phyloP scores from a whole-genome alignment of 2,113 vertebrate genomes.

The Collichthys lucidus region DNA sequence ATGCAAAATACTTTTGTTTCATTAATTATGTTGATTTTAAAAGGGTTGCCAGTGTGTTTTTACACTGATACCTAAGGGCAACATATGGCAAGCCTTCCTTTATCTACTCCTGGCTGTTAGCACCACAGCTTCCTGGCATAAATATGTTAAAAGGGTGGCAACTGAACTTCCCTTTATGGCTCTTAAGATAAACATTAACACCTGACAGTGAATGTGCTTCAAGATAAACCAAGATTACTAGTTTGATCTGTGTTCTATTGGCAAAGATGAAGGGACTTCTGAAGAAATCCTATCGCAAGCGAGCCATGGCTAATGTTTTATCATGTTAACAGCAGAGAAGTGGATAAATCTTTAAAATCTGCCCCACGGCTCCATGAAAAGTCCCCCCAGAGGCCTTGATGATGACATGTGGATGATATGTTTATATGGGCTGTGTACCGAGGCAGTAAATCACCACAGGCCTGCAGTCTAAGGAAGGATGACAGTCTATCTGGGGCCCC shows the following conservation, averaged over 20 bases:
- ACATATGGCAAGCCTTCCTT: constrained; percentile 71
- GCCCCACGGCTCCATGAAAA: constrained; percentile 37
- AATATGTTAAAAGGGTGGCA: constrained; percentile 78
- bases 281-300: constrained; percentile 5
- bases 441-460: constrained; percentile 75
- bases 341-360: constrained; percentile 60
- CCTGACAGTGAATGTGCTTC: constrained; percentile 73
- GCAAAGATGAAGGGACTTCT: constrained; percentile 44
- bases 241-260: constrained; percentile 42
- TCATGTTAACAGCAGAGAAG: constrained; percentile 51
- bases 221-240: constrained; percentile 63
- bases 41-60: constrained; percentile 45
- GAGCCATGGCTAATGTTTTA: constrained; percentile 41
- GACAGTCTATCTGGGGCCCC: constrained; percentile 63
- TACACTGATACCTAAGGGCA: constrained; percentile 51
- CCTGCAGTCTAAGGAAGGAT: constrained; percentile 58
- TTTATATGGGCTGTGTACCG: constrained; percentile 70
- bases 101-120: constrained; percentile 72
- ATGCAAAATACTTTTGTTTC: constrained; percentile 38
- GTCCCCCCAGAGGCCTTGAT: constrained; percentile 43
- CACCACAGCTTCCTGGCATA: constrained; percentile 72
- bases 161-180: constrained; percentile 77
- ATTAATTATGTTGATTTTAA: constrained; percentile 64
- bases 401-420: constrained; percentile 75
- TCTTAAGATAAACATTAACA: constrained; percentile 79